Conservation (phyloP, 2,888 invertebrate genomes). For the Parthenolecanium corni region DNA sequence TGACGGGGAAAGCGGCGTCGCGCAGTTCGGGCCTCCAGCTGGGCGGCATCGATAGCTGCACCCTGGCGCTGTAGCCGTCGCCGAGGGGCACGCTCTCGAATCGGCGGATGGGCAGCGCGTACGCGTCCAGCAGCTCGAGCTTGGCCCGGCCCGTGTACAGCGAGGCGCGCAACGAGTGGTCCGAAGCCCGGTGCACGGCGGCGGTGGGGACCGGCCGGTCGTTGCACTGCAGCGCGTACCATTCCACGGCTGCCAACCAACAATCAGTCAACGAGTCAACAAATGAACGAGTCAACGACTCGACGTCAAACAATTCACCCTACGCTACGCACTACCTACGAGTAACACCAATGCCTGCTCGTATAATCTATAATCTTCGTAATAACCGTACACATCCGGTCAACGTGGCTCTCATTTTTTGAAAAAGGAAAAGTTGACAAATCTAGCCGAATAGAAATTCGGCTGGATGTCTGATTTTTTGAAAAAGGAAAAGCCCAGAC, state of each 20-base stretch:
- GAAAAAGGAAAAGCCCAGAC: no score
- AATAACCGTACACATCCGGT: no score
- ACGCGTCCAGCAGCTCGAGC: slow-evolving; percentile 40
- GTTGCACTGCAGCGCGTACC: slow-evolving; percentile 74
- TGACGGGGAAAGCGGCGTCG: slow-evolving; percentile 67
- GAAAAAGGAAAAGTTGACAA: no score
- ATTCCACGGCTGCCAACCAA: neutral
- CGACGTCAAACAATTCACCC: neutral
- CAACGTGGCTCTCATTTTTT: no score
- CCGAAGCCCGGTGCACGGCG: slow-evolving; percentile 60
- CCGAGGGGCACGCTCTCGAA: slow-evolving; percentile 22
- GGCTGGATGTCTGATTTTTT: no score
- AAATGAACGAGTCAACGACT: neutral
- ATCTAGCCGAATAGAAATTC: no score
- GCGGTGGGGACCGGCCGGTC: slow-evolving; percentile 85
- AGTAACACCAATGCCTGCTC: no score
- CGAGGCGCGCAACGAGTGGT: slow-evolving; percentile 63
- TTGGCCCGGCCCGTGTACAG: slow-evolving; percentile 49
- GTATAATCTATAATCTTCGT: no score
- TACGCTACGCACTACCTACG: no score
- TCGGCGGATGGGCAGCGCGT: slow-evolving; percentile 11
- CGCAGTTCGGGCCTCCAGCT: slow-evolving; percentile 73
- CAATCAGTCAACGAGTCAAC: neutral
- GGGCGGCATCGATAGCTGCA: slow-evolving; percentile 68
- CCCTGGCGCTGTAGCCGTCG: slow-evolving; percentile 57